Evolutionary conservation across 2,888 invertebrate genomes (phyloP).

Genomic region (Heteromyza rotundicornis): DNA sequence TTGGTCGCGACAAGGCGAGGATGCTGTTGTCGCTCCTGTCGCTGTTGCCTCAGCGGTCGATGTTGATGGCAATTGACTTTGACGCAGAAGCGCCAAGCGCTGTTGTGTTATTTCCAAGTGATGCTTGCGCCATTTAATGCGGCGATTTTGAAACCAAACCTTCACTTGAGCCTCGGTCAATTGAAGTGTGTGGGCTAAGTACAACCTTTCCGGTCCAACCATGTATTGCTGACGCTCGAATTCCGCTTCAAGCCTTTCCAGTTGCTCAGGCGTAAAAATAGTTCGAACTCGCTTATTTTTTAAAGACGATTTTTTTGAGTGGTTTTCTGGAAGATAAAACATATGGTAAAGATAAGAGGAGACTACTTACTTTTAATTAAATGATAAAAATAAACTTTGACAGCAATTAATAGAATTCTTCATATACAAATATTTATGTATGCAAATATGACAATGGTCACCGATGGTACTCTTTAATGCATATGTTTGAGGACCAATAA

Average conservation of each 20-base stretch:
- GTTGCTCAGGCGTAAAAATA: constrained; percentile 95
- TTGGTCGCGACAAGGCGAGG: constrained; percentile 39
- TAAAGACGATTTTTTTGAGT: constrained; percentile 59
- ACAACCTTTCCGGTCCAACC: constrained; percentile 94
- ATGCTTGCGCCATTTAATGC: constrained; percentile 93
- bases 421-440: no score
- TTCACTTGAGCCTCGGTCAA: constrained; percentile 72
- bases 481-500: no score
- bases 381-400: no score
- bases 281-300: constrained; percentile 89
- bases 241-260: constrained; percentile 91
- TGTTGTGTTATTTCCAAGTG: constrained; percentile 92
- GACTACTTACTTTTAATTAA: no score
- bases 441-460: no score
- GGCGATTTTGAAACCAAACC: constrained; percentile 91
- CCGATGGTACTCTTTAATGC: no score
- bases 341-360: no score
- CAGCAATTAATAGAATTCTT: no score
- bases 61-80: constrained; percentile 53
- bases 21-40: constrained; percentile 15
- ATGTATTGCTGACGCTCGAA: constrained; percentile 97
- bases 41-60: constrained; percentile 8
- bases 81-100: constrained; percentile 69
- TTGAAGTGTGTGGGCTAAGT: constrained; percentile 72
- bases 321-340: constrained; percentile 57